phyloP scores from a whole-genome alignment of 2,113 vertebrate species.

The Pachyramphus minor region DNA sequence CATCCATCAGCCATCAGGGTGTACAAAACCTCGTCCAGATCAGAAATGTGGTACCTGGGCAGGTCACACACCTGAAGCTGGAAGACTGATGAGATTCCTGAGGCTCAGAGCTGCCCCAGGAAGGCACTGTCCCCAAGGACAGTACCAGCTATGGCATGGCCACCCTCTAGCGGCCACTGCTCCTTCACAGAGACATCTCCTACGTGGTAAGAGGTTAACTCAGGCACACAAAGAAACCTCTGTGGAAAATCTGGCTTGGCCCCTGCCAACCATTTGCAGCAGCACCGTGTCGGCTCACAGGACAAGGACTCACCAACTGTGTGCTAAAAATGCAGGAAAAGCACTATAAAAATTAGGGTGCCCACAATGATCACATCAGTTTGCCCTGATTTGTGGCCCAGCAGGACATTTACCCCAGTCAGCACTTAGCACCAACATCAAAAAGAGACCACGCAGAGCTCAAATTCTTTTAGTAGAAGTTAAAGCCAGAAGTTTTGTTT shows the following conservation, averaged over 20 bases:
- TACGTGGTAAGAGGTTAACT: rapidly evolving
- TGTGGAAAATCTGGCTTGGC: not conserved
- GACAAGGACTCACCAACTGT: not conserved
- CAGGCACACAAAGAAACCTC: not conserved
- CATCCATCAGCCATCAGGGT: not conserved
- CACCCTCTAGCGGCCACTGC: constrained; percentile 45
- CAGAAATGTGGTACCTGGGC: not conserved
- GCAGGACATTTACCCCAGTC: not conserved
- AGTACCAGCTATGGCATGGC: not conserved
- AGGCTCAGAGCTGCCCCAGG: not conserved
- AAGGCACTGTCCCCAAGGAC: not conserved
- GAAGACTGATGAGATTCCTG: not conserved
- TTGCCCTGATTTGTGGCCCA: not conserved
- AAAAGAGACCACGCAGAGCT: not conserved
- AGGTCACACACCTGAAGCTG: not conserved
- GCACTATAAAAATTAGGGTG: not conserved
- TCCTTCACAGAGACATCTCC: not conserved
- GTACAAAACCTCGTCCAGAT: rapidly evolving
- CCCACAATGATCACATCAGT: not conserved
- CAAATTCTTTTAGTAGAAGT: not conserved
- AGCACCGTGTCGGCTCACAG: not conserved
- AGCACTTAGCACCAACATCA: not conserved
- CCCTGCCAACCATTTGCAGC: not conserved
- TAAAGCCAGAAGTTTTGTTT: not conserved
- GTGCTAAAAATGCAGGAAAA: not conserved